Conservation (phyloP, 2,797 vertebrate species). For the Darevskia nairensis region DNA sequence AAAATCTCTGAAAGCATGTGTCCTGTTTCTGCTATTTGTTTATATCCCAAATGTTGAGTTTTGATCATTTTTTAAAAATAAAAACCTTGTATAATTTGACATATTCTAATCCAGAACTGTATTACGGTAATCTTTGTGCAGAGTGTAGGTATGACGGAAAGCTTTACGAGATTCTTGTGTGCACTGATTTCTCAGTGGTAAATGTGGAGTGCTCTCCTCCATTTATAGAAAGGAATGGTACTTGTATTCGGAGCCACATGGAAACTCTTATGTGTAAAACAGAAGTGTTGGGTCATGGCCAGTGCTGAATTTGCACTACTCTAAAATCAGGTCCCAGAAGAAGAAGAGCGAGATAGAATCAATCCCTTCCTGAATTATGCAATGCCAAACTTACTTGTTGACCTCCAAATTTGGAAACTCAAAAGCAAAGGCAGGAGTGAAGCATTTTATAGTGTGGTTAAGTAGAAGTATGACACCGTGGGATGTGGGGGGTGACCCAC, state of each 20-base stretch:
- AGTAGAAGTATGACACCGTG: conserved; percentile 35
- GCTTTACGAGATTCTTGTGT: not conserved
- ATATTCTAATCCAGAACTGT: not conserved
- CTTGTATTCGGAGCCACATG: not conserved
- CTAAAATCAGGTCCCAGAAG: conserved; percentile 2
- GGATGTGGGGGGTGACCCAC: conserved; percentile 7
- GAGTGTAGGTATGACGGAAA: not conserved
- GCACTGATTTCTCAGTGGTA: not conserved
- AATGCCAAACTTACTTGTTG: conserved; percentile 46
- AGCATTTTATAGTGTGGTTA: conserved; percentile 51
- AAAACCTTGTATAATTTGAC: not conserved
- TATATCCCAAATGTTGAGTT: not conserved
- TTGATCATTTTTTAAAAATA: not conserved
- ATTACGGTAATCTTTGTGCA: not conserved
- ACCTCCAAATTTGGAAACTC: conserved; percentile 50
- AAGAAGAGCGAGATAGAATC: not conserved
- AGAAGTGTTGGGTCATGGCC: not conserved
- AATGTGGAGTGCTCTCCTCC: not conserved
- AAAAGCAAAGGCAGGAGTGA: conserved; percentile 10
- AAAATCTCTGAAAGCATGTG: not conserved
- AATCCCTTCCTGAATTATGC: conserved; percentile 50
- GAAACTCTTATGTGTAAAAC: not conserved
- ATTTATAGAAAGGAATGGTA: not conserved
- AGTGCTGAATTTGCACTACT: not conserved
- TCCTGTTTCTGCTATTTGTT: not conserved